Evolutionary conservation across 2,113 vertebrate species (phyloP).

Genomic region (Harpagus bidentatus): DNA sequence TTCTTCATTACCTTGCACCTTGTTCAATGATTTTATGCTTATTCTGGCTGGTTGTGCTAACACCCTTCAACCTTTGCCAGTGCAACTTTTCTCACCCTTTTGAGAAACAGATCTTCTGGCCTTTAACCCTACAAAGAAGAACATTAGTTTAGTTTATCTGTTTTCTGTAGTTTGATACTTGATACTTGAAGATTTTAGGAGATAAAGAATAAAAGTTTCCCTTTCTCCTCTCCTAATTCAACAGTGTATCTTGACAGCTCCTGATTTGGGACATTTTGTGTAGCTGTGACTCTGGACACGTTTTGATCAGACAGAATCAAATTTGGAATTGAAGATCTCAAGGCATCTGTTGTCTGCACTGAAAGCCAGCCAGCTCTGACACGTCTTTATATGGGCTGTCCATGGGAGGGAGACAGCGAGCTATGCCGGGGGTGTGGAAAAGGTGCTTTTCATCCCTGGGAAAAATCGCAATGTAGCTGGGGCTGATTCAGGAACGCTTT

Average conservation of each 20-base stretch:
- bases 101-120: not conserved
- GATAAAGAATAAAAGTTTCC: not conserved
- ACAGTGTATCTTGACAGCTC: not conserved
- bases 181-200: not conserved
- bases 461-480: rapidly evolving
- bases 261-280: not conserved
- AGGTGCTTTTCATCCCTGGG: not conserved
- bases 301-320: not conserved
- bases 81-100: not conserved
- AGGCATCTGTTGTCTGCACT: not conserved
- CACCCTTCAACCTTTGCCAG: not conserved
- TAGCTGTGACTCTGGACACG: not conserved
- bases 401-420: not conserved
- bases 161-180: not conserved
- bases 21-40: not conserved
- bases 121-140: not conserved
- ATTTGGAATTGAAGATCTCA: not conserved
- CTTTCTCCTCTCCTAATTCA: not conserved
- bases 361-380: not conserved
- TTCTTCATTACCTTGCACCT: not conserved
- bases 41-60: not conserved
- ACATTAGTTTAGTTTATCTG: not conserved
- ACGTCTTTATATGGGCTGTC: not conserved
- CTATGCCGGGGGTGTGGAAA: rapidly evolving
- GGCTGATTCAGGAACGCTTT: not conserved